A percentile compares a stretch with the other conserved stretches of the same genome.
These are phyloP conservation scores for Rhagophthalmus giganteus DNA, from an alignment of 2,888 invertebrate species.

Conservation along the genomic window DNA sequence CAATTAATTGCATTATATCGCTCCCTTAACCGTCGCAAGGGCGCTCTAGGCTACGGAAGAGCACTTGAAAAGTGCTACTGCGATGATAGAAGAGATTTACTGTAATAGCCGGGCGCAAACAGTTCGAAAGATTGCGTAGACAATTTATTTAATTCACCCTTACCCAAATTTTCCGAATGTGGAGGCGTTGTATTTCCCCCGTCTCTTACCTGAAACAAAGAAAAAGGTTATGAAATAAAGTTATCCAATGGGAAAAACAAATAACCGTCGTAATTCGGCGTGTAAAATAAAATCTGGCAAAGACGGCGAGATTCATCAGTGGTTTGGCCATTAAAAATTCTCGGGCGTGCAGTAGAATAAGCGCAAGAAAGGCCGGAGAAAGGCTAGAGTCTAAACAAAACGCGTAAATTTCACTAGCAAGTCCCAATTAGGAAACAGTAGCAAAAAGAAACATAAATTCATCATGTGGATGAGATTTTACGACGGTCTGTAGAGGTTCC, in stretches of 20 bases:
- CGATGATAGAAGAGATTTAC: slow-evolving; percentile 23
- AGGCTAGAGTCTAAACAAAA: slow-evolving; percentile 36
- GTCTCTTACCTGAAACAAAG: slow-evolving; percentile 18
- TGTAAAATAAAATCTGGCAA: slow-evolving; percentile 26
- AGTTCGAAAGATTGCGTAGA: slow-evolving; percentile 13
- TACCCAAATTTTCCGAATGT: background rate
- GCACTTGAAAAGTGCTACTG: slow-evolving; percentile 20
- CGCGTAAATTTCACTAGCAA: slow-evolving; percentile 39
- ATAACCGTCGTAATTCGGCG: slow-evolving; percentile 14
- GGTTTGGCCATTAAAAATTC: slow-evolving; percentile 39
- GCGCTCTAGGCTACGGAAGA: slow-evolving; percentile 10
- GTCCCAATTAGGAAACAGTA: slow-evolving; percentile 37
- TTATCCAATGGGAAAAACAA: slow-evolving; percentile 13
- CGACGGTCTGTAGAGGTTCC: slow-evolving; percentile 31
- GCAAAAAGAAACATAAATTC: slow-evolving; percentile 41
- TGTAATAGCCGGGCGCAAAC: slow-evolving; percentile 13
- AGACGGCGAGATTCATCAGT: slow-evolving; percentile 39
- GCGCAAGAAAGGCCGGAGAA: slow-evolving; percentile 33
- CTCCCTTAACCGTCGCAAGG: slow-evolving; percentile 6
- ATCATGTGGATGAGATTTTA: slow-evolving; percentile 41
- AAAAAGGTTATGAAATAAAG: slow-evolving; percentile 15
- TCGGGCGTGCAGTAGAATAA: slow-evolving; percentile 37
- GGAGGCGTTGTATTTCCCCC: background rate
- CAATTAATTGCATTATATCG: slow-evolving; percentile 35
- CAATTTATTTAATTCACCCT: slow-evolving; percentile 2